These are phyloP conservation scores for Dinothrombium tinctorium DNA, from an alignment of 1,140 invertebrate genomes.

Conservation along the genomic window DNA sequence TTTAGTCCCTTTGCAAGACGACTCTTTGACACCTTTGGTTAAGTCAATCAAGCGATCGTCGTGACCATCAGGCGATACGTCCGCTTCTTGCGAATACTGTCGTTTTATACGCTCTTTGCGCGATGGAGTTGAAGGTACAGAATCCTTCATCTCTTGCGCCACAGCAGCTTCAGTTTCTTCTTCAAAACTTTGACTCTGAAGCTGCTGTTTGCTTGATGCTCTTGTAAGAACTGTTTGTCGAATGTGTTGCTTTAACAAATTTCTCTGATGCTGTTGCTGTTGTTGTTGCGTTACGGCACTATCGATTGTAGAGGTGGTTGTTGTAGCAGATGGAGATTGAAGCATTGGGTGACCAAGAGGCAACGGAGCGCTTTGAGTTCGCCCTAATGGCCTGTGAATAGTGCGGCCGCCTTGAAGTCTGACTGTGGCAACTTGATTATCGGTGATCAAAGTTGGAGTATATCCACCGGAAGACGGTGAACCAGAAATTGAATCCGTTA, in stretches of 20 bases:
- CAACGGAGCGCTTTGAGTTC: conserved; percentile 77
- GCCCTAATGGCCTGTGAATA: conserved; percentile 49
- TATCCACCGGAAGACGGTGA: too few species aligned
- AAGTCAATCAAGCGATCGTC: background rate
- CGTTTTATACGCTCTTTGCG: conserved; percentile 3
- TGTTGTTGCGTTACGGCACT: background rate
- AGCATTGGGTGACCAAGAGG: conserved; percentile 83
- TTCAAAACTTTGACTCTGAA: conserved; percentile 29
- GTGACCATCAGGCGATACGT: background rate
- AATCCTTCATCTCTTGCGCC: conserved; percentile 23
- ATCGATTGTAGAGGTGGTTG: conserved; percentile 24
- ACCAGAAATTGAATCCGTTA: too few species aligned
- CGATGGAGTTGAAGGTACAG: conserved; percentile 12
- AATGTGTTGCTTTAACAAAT: conserved; percentile 58
- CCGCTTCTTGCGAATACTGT: conserved; percentile 3
- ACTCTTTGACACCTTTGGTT: background rate
- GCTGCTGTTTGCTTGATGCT: conserved; percentile 36
- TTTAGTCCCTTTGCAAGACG: background rate
- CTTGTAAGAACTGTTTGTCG: conserved; percentile 63
- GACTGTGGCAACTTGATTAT: background rate
- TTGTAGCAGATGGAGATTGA: conserved; percentile 25
- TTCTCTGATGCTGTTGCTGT: conserved; percentile 31
- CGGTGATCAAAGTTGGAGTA: too few species aligned
- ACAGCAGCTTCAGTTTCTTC: conserved; percentile 31
- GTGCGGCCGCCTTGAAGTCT: conserved; percentile 26